Evolutionary conservation across 2,113 vertebrate species (phyloP), one percentile per base, ranked within the genome.

Genomic region (Ancistrus triradiatus): DNA sequence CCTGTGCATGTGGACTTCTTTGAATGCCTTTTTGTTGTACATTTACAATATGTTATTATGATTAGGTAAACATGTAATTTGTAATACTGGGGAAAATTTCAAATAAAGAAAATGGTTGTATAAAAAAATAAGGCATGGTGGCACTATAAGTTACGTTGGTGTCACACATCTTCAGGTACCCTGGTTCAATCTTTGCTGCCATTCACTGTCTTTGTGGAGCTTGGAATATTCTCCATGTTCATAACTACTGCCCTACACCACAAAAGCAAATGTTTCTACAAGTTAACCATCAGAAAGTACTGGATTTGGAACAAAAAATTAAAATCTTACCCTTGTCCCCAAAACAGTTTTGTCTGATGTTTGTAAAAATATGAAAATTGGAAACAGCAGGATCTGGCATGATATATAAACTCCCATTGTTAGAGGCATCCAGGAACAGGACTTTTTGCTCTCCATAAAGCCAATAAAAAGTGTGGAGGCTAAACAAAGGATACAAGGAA

Each of bases 321-420:
- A 35, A 61, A 15, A 6, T 52, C 60, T 63, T 31, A 63, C 60
- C 48, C 2, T 42, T n/a, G n/a, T 44, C 3, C 17, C 5, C 2
- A 7, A 6, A 17, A 10, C 22, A 44, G 19, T 3, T 42, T 6
- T 42, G 13, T 10, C 11, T 17, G 8, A 4, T 59, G n/a, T 49
- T 49, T 14, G 55, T 18, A 9, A n/a, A 3, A 7, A 51, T 15
- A 49, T 2, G 51, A 43, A 63, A 33, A 15, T 6, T 3, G 31
- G 10, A 38, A 9, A 27, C 6, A 28, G 18, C 25, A 70, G 21
- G 33, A 69, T 3, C 7, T 56, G 43, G 25, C 9, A 63, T 35
- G 17, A 6, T 17, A 63, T 7, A 58, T 58, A 69, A 35, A 27
- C 25, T 43, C 44, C 68, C 68, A 69, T 63, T 22, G 58, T 14